Conservation (phyloP, 2,888 invertebrate species). For the Cheilosia pagana region DNA sequence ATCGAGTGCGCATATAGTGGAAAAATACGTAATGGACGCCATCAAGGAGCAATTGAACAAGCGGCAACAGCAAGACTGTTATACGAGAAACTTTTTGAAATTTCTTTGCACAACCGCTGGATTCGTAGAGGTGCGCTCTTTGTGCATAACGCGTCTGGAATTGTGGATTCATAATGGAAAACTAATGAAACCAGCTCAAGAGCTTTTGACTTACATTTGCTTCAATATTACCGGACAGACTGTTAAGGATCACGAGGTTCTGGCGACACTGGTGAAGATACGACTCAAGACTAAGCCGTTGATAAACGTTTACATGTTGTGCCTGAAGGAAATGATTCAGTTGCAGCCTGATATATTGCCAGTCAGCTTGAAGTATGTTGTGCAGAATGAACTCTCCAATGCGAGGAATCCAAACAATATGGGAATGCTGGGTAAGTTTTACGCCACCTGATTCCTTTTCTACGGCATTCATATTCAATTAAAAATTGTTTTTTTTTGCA, state of each 20-base stretch:
- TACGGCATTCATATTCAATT: too few relatives aligned
- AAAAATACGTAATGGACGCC: conserved; percentile 92
- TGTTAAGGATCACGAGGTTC: conserved; percentile 89
- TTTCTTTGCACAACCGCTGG: conserved; percentile 94
- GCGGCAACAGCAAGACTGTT: conserved; percentile 93
- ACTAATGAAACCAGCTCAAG: conserved; percentile 95
- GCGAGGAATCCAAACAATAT: conserved; percentile 97
- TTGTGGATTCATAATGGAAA: conserved; percentile 98
- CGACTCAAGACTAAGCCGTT: conserved; percentile 96
- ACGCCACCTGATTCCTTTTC: neutral
- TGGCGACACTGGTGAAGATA: conserved; percentile 94
- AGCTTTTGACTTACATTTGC: conserved; percentile 94
- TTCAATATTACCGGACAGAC: conserved; percentile 92
- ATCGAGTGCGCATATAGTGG: conserved; percentile 83
- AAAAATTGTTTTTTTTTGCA: conserved; percentile 64
- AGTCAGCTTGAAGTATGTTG: conserved; percentile 94
- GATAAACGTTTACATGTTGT: conserved; percentile 93
- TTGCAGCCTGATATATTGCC: conserved; percentile 93
- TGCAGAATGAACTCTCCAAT: conserved; percentile 97
- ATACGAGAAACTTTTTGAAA: conserved; percentile 94
- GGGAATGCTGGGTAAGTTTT: conserved; percentile 88
- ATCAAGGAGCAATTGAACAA: conserved; percentile 94
- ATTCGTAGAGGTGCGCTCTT: conserved; percentile 88
- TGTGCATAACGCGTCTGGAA: conserved; percentile 88
- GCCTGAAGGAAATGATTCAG: conserved; percentile 95